Base-by-base conservation (phyloP, 2,888 invertebrate genomes). In the Cryptops parisi region DNA sequence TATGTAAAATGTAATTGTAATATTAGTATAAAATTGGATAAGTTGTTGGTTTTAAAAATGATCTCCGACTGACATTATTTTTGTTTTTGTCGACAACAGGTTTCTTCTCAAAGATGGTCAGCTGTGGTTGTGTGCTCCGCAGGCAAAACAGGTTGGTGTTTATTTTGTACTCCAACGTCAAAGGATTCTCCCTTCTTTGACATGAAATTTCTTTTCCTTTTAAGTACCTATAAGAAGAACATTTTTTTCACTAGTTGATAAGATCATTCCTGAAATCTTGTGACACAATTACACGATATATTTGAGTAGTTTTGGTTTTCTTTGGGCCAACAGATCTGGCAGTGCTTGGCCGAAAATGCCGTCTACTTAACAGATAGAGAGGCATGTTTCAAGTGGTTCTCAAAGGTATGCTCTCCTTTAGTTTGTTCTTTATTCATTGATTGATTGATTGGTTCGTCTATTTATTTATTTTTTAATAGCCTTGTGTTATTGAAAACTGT, bases 341-440 rank as follows among this genome's bases (percentile, higher is more conserved):
- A 88, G 63, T 91, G 91, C 69, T 74, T 97, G 55, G 93, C 94
- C 2, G 93, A 93, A 68, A 82, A 82, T 65, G 91, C 93, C 12
- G 88, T 91, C 12, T 93, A 91, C 68, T 76, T 83, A 15, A 81
- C 84, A 1, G 96, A 97, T 69, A 78, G 94, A 39, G 96, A 97
- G 70, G 89, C 93, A 27, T 94, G 96, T 70, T 97, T 96, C 72
- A 86, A 89, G 63, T 96, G 96, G 96, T 96, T 94, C 73, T 89
- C 93, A 39, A 94, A 94, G 67, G 70, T 70, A 62, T 49, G 43
- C 40, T 43, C n/a, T n/a, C 43, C 6, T 33, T 9, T 33, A 33
- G 33, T 6, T 33, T 33, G 6, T 33, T n/a, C 15, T 33, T 33
- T 33, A 6, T 33, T 33, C 33, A 33, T 33, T 33, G 33, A 9